Percentiles rank a stretch among this genome's conserved stretches.
These are phyloP conservation scores for Iselma pallidipennis DNA, from an alignment of 2,888 invertebrate genomes.

Conservation along the genomic window DNA sequence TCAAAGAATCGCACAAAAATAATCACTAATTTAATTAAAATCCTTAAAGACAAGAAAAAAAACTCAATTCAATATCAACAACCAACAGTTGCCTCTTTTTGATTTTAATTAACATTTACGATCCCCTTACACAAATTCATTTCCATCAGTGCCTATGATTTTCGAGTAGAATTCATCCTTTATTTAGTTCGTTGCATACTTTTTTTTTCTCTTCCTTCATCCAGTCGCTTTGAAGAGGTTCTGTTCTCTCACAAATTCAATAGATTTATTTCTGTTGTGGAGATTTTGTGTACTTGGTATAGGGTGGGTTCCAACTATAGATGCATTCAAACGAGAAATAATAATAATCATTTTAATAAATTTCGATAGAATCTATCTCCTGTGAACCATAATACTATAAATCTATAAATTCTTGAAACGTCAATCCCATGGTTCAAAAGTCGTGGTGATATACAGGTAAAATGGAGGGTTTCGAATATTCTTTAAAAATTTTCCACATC, in stretches of 20 bases:
- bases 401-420: slow-evolving; percentile 12
- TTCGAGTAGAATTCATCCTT: too few species aligned
- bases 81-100: not conserved
- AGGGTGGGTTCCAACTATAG: not conserved
- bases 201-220: not conserved
- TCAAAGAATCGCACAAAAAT: not conserved
- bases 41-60: not conserved
- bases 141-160: too few species aligned
- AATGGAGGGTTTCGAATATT: slow-evolving; percentile 11
- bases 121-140: too few species aligned
- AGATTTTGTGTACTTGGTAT: not conserved
- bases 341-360: slow-evolving; percentile 24
- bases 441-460: not conserved
- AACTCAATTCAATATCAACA: not conserved
- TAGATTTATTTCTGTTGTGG: not conserved
- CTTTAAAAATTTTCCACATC: slow-evolving; percentile 20
- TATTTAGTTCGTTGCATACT: not conserved
- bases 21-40: not conserved
- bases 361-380: slow-evolving; percentile 14
- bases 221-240: too few species aligned
- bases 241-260: not conserved
- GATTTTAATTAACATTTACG: not conserved
- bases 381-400: slow-evolving; percentile 18
- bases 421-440: slow-evolving; percentile 9
- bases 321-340: slow-evolving; percentile 10